Evolutionary conservation across 2,113 vertebrate species (phyloP), one percentile per base, ranked within the genome.

Genomic region (Anhinga anhinga): DNA sequence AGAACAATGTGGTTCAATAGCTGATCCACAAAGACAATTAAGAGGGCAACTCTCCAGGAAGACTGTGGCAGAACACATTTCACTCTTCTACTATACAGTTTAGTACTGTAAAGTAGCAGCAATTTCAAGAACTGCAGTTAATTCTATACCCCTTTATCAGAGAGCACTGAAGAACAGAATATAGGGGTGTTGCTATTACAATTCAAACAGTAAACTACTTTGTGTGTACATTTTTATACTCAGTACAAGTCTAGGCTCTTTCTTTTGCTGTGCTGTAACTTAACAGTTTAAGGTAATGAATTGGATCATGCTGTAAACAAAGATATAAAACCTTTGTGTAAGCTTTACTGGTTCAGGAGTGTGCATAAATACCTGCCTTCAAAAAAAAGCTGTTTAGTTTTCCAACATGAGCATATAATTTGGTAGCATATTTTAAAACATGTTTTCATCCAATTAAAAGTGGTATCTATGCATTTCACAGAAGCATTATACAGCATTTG

Each of bases 1-100:
- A 82, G 23, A 90, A 76, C 56, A 85, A 27, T 36, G 16, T 7
- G 13, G 59, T 50, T 90, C 81, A 73, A 38, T 2, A 77, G 50
- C 66, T 80, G 50, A 72, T 36, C 66, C 85, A 62, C 6, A 2
- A 40, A 73, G 73, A 82, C 34, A 80, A 67, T 30, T 86, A 67
- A 80, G 45, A 88, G 78, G 91, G 84, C 89, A 95, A 63, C 82
- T 88, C 78, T 90, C 26, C 73, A 82, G 95, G 94, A 97, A 94
- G 89, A 95, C 91, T 82, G 50, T 1, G 32, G 84, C 10, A 82
- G 56, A 73, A 79, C 61, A 90, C 91, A 95, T 83, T 53, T 66
- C 71, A 56, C 70, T 82, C 49, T 53, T 79, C 83, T 93, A 72
- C 86, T 53, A 4, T 32, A 85, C 92, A 90, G 82, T 49, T 82